Conservation (phyloP, 1,140 invertebrate genomes). For the Achroia grisella region DNA sequence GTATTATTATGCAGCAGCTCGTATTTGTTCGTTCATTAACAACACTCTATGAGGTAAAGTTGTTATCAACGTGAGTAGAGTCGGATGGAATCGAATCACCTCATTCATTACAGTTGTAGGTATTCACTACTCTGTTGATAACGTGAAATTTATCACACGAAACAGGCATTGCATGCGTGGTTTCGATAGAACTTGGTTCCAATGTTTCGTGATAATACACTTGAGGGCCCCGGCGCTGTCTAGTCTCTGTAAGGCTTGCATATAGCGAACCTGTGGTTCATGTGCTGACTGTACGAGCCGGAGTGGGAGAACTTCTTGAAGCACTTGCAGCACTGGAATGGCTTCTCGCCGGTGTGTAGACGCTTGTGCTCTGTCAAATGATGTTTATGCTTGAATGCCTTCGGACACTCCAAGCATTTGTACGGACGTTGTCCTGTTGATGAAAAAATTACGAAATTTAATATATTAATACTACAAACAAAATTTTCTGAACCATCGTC, state of each 20-base stretch:
- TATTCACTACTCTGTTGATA: background rate
- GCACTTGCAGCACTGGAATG: slow-evolving; percentile 99
- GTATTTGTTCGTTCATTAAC: background rate
- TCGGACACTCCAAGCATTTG: slow-evolving; percentile 98
- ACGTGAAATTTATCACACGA: too few species aligned
- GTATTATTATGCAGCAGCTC: slow-evolving; percentile 7
- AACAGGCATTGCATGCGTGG: too few species aligned
- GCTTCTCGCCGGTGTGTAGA: slow-evolving; percentile 98
- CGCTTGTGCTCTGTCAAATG: slow-evolving; percentile 99
- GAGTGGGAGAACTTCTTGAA: slow-evolving; percentile 99
- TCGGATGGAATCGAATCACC: background rate
- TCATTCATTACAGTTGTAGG: background rate
- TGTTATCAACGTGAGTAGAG: background rate
- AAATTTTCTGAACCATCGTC: too few species aligned
- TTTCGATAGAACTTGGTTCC: too few species aligned
- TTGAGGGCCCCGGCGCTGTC: background rate
- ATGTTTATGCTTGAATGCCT: slow-evolving; percentile 99
- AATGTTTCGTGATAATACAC: background rate
- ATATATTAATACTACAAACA: slow-evolving; percentile 1
- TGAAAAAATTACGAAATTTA: slow-evolving; percentile 10
- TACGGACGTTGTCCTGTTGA: slow-evolving; percentile 96
- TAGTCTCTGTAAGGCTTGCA: slow-evolving; percentile 96
- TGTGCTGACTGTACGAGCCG: slow-evolving; percentile 99
- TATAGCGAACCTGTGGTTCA: slow-evolving; percentile 99
- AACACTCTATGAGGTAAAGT: slow-evolving; percentile 6